Conservation (phyloP, 2,888 invertebrate genomes). For the Cyrtodaria siliqua region DNA sequence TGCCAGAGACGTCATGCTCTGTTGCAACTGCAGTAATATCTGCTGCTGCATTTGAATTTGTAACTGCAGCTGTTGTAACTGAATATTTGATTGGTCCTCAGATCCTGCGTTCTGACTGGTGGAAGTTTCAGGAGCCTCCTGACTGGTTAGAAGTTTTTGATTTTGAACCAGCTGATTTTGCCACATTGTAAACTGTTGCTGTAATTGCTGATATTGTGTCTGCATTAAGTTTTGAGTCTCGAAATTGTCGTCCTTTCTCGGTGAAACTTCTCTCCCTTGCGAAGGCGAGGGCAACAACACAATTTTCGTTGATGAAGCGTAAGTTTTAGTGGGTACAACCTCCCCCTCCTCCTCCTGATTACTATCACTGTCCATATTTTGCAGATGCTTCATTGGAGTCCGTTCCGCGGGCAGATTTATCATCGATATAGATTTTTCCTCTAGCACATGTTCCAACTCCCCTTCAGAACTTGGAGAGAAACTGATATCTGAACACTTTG, state of each 20-base stretch:
- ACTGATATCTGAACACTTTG: conserved; percentile 72
- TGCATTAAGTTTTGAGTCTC: conserved; percentile 59
- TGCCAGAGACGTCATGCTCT: conserved; percentile 70
- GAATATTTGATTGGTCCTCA: conserved; percentile 68
- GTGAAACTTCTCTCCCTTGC: conserved; percentile 35
- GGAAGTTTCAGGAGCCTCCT: conserved; percentile 40
- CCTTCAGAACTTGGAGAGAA: conserved; percentile 74
- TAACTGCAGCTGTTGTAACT: conserved; percentile 75
- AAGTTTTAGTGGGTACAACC: conserved; percentile 9
- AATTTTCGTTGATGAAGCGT: conserved; percentile 53
- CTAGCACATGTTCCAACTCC: conserved; percentile 75
- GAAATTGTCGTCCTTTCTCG: conserved; percentile 42
- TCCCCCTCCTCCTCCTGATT: conserved; percentile 1
- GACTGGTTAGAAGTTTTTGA: conserved; percentile 75
- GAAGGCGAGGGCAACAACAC: conserved; percentile 43
- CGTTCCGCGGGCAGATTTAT: conserved; percentile 72
- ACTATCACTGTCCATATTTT: conserved; percentile 26
- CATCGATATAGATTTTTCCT: conserved; percentile 79
- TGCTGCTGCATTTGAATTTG: conserved; percentile 77
- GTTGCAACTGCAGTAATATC: conserved; percentile 73
- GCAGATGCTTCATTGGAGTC: conserved; percentile 43
- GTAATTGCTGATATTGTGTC: conserved; percentile 77
- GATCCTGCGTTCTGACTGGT: conserved; percentile 42
- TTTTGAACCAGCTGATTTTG: conserved; percentile 81
- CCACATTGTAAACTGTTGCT: conserved; percentile 81